Percentiles rank a stretch among this genome's conserved stretches.
These are phyloP conservation scores for Dicrurus megarhynchus DNA, from an alignment of 2,113 vertebrate genomes.

Conservation along the genomic window DNA sequence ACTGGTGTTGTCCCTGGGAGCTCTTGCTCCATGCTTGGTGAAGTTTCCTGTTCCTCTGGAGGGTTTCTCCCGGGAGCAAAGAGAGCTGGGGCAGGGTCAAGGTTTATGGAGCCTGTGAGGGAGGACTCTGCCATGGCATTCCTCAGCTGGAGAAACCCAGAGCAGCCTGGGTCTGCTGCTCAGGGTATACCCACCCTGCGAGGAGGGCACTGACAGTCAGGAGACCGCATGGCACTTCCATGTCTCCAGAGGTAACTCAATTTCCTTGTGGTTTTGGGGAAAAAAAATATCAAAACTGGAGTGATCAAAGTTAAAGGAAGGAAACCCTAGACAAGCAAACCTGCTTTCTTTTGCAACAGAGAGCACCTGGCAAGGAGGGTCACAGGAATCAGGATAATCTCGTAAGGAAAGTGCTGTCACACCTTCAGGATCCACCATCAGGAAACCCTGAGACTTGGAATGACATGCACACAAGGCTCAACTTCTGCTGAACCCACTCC, in stretches of 20 bases:
- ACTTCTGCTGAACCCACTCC: not conserved
- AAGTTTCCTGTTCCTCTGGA: not conserved
- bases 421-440: not conserved
- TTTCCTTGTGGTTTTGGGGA: not conserved
- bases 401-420: not conserved
- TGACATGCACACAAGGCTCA: fast-evolving
- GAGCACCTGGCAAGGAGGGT: not conserved
- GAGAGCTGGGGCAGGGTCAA: fast-evolving
- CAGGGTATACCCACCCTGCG: not conserved
- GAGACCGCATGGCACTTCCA: not conserved
- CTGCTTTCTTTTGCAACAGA: not conserved
- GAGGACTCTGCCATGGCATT: not conserved
- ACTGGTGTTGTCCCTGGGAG: not conserved
- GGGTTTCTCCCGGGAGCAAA: not conserved
- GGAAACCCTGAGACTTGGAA: not conserved
- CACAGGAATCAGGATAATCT: not conserved
- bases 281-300: not conserved
- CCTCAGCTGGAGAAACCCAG: not conserved
- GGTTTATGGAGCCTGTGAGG: not conserved
- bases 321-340: not conserved
- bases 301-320: not conserved
- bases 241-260: not conserved
- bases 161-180: not conserved
- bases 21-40: fast-evolving
- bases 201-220: not conserved